Evolutionary conservation across 2,888 invertebrate genomes (phyloP).

Genomic region (Tortrix viridana): DNA sequence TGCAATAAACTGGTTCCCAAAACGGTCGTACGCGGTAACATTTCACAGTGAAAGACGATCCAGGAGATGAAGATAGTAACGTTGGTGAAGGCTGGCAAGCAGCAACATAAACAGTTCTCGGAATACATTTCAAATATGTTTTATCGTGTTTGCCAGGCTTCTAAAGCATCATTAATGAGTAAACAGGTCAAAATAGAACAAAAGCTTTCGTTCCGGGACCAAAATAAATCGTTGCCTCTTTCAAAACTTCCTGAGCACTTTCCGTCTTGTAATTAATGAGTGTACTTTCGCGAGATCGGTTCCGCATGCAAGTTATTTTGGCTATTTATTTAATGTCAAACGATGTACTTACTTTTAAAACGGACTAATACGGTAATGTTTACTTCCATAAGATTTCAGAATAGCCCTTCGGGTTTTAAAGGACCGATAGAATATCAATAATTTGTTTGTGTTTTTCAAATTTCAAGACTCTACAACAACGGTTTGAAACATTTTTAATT

Average conservation of each 20-base stretch:
- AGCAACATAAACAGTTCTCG: not conserved
- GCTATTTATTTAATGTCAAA: conserved; percentile 18
- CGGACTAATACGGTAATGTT: not conserved
- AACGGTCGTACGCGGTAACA: too few species aligned
- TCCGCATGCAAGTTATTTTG: conserved; percentile 14
- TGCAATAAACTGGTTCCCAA: too few species aligned
- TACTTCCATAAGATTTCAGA: not conserved
- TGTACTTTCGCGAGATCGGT: conserved; percentile 22
- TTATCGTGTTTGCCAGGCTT: not conserved
- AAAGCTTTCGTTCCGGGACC: conserved; percentile 15
- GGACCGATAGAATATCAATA: too few species aligned
- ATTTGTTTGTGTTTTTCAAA: too few species aligned
- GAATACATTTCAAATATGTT: not conserved
- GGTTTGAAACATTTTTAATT: too few species aligned
- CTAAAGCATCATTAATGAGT: conserved; percentile 26
- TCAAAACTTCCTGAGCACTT: conserved; percentile 31
- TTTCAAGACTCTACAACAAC: too few species aligned
- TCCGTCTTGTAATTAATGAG: conserved; percentile 33
- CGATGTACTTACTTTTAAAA: too few species aligned
- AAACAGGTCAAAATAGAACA: conserved; percentile 19
- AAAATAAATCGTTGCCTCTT: conserved; percentile 31
- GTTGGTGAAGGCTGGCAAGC: too few species aligned
- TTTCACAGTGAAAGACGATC: too few species aligned
- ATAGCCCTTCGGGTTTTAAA: too few species aligned
- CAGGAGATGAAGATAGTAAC: too few species aligned